These are phyloP conservation scores for Choristoneura fumiferana DNA, from an alignment of 1,140 invertebrate genomes.

Conservation along the genomic window DNA sequence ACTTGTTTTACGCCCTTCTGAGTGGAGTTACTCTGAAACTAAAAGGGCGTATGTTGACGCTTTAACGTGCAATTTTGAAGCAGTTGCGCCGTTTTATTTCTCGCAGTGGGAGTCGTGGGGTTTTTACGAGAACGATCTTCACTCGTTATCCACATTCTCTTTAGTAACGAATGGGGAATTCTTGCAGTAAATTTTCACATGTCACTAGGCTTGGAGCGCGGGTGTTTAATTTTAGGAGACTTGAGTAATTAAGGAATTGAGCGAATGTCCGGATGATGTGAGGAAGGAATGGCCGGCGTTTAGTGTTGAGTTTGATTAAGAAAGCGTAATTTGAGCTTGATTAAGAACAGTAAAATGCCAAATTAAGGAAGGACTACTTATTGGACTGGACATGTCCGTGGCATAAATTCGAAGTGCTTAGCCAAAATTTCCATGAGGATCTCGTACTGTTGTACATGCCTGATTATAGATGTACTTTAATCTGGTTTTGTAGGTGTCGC, in stretches of 20 bases:
- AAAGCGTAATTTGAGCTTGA: too few species aligned
- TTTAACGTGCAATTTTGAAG: constrained; percentile 26
- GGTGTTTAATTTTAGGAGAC: constrained; percentile 11
- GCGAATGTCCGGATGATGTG: too few species aligned
- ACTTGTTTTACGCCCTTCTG: constrained; percentile 39
- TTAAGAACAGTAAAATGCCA: too few species aligned
- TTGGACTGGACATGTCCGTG: too few species aligned
- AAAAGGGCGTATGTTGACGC: constrained; percentile 10
- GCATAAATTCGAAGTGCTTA: too few species aligned
- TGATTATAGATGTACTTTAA: too few species aligned
- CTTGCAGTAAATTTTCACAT: constrained; percentile 13
- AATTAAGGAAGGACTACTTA: too few species aligned
- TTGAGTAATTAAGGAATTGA: constrained; percentile 92
- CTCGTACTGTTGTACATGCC: too few species aligned
- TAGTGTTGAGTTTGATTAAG: too few species aligned
- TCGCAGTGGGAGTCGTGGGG: constrained; percentile 19
- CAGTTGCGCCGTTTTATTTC: constrained; percentile 32
- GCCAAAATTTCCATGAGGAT: too few species aligned
- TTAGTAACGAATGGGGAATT: constrained; percentile 3
- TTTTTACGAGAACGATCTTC: constrained; percentile 5
- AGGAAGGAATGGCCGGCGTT: too few species aligned
- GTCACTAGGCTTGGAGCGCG: constrained; percentile 5
- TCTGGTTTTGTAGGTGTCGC: too few species aligned
- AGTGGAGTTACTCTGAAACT: constrained; percentile 10
- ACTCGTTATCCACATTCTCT: constrained; percentile 16